Conservation (phyloP, 2,888 invertebrate genomes). For the Crematogaster levior region DNA sequence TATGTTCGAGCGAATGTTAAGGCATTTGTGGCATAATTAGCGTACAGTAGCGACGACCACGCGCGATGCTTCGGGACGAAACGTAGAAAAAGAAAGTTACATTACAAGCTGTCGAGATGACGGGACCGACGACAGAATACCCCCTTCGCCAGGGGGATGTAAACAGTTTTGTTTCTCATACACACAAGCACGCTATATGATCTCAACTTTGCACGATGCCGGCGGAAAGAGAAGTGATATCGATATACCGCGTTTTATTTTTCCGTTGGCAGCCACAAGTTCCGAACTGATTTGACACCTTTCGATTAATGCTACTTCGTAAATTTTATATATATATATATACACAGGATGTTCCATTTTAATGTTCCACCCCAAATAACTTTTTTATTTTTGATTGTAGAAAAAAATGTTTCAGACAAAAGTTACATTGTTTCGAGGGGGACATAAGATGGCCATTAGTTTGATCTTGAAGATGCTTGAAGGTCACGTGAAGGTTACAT, state of each 20-base stretch:
- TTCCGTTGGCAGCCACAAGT: slow-evolving; percentile 74
- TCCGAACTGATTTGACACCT: slow-evolving; percentile 77
- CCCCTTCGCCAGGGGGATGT: not conserved
- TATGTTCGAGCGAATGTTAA: slow-evolving; percentile 14
- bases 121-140: not conserved
- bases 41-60: not conserved
- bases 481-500: too few relatives aligned
- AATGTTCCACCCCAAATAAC: too few relatives aligned
- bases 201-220: slow-evolving; percentile 81
- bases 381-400: too few relatives aligned
- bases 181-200: slow-evolving; percentile 77
- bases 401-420: too few relatives aligned
- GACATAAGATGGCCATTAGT: too few relatives aligned
- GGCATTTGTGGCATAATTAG: slow-evolving; percentile 2
- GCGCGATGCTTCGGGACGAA: slow-evolving; percentile 4
- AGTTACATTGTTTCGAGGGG: too few relatives aligned
- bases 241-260: slow-evolving; percentile 20
- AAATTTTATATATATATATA: slow-evolving; percentile 54
- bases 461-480: too few relatives aligned
- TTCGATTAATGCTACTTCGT: slow-evolving; percentile 72
- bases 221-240: slow-evolving; percentile 69
- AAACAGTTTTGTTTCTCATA: slow-evolving; percentile 16
- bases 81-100: not conserved
- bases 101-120: not conserved
- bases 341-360: too few relatives aligned